Evolutionary conservation across 2,888 invertebrate genomes (phyloP).

Genomic region (Spialia ferax): DNA sequence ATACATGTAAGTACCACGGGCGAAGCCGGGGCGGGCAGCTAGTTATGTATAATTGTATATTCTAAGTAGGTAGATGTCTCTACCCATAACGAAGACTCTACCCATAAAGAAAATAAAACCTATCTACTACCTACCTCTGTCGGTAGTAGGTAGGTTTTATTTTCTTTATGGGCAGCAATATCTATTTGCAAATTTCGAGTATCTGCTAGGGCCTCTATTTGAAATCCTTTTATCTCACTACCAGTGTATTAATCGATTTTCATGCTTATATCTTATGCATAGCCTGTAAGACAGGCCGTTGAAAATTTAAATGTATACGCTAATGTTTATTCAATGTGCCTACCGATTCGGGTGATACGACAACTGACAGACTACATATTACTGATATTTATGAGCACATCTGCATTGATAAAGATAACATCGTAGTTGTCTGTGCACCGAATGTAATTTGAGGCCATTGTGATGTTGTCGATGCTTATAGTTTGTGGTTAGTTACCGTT

Average conservation of each 20-base stretch:
- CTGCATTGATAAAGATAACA: slow-evolving; percentile 25
- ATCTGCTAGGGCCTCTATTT: neutral
- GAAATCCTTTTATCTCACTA: neutral
- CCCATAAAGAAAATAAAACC: too few species aligned
- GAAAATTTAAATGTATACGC: slow-evolving; percentile 10
- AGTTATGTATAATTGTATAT: too few species aligned
- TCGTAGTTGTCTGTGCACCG: slow-evolving; percentile 22
- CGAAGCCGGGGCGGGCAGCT: too few species aligned
- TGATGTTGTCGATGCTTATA: too few species aligned
- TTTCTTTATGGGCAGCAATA: neutral
- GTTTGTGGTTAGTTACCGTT: too few species aligned
- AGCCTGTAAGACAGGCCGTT: neutral
- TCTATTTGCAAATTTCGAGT: neutral
- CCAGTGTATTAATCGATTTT: slow-evolving; percentile 10
- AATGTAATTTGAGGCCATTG: slow-evolving; percentile 11
- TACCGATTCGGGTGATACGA: slow-evolving; percentile 5
- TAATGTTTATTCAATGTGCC: slow-evolving; percentile 28
- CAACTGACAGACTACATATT: slow-evolving; percentile 26
- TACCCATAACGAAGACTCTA: too few species aligned
- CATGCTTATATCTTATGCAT: slow-evolving; percentile 13
- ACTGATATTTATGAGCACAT: slow-evolving; percentile 22
- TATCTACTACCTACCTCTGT: too few species aligned
- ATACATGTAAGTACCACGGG: too few species aligned
- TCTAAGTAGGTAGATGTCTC: too few species aligned
- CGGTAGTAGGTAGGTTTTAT: too few species aligned